Evolutionary conservation across 1,140 invertebrate species (phyloP).

Genomic region (Musca vetustissima): DNA sequence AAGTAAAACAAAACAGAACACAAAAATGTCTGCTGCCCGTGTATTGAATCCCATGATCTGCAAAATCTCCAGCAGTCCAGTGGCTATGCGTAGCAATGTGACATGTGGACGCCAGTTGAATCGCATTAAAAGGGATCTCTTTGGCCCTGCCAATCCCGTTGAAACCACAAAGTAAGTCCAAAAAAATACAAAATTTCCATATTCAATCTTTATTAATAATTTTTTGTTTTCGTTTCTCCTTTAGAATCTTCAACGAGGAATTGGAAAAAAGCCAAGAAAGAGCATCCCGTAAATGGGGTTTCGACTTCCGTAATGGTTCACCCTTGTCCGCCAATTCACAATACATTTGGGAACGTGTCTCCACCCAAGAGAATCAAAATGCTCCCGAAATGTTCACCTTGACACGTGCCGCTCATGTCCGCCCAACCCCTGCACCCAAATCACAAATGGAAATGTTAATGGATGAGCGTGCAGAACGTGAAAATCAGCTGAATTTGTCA

Average conservation of each 20-base stretch:
- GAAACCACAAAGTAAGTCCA: constrained; percentile 46
- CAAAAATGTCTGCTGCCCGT: constrained; percentile 50
- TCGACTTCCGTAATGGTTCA: constrained; percentile 48
- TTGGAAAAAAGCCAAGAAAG: constrained; percentile 46
- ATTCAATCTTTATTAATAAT: background rate
- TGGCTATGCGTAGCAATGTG: constrained; percentile 38
- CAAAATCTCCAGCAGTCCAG: constrained; percentile 43
- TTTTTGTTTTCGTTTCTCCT: background rate
- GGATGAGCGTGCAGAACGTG: constrained; percentile 49
- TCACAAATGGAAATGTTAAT: constrained; percentile 38
- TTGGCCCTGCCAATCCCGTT: constrained; percentile 37
- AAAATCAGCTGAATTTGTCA: constrained; percentile 36
- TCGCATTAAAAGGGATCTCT: constrained; percentile 52
- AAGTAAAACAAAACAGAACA: background rate
- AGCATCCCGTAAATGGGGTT: constrained; percentile 52
- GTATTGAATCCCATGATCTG: constrained; percentile 46
- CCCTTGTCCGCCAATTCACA: constrained; percentile 39
- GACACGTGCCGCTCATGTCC: constrained; percentile 51
- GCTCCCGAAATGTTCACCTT: constrained; percentile 52
- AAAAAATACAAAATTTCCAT: background rate
- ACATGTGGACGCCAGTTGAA: constrained; percentile 44
- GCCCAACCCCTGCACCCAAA: constrained; percentile 28
- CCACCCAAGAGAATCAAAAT: constrained; percentile 43
- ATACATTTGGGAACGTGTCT: constrained; percentile 51
- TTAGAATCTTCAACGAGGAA: constrained; percentile 42